Percentiles rank a stretch among this genome's conserved stretches.
These are phyloP conservation scores for Drosophila oshimai DNA, from an alignment of 1,140 invertebrate species.

Conservation along the genomic window DNA sequence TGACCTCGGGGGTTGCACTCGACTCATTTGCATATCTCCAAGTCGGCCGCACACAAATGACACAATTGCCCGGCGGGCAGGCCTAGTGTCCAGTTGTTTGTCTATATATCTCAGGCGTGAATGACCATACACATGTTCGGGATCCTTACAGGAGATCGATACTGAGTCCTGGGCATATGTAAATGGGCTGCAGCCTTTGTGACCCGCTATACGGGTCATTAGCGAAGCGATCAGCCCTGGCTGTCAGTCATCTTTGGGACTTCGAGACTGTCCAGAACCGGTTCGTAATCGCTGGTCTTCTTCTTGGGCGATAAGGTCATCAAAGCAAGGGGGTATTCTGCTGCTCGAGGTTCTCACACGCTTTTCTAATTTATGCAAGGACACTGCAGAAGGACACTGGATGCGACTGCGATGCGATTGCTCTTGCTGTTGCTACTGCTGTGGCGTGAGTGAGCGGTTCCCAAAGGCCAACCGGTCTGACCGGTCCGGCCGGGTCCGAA, in stretches of 20 bases:
- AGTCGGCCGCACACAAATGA: slow-evolving; percentile 7
- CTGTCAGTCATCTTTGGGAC: slow-evolving; percentile 43
- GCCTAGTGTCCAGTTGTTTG: slow-evolving; percentile 55
- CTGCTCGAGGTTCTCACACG: slow-evolving; percentile 62
- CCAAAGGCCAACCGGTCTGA: slow-evolving; percentile 76
- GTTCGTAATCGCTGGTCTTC: slow-evolving; percentile 34
- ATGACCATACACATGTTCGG: slow-evolving; percentile 48
- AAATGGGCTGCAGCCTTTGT: slow-evolving; percentile 17
- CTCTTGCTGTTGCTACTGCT: slow-evolving; percentile 14
- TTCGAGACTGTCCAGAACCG: slow-evolving; percentile 73
- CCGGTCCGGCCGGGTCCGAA: slow-evolving; percentile 68
- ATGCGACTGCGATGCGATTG: slow-evolving; percentile 17
- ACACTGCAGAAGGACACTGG: slow-evolving; percentile 82
- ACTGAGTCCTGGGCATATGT: slow-evolving; percentile 27
- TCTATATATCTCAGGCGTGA: neutral
- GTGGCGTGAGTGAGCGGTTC: slow-evolving; percentile 58
- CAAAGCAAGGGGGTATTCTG: slow-evolving; percentile 20
- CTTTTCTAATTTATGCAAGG: slow-evolving; percentile 79
- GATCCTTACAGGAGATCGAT: slow-evolving; percentile 46
- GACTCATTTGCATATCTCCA: slow-evolving; percentile 62
- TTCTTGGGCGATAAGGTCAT: slow-evolving; percentile 70
- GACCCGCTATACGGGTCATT: slow-evolving; percentile 57
- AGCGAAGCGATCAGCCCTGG: slow-evolving; percentile 11
- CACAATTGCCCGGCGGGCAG: slow-evolving; percentile 29
- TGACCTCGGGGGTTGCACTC: slow-evolving; percentile 62